Evolutionary conservation across 1,140 invertebrate species (phyloP).

Genomic region (Drosophila bifasciata): DNA sequence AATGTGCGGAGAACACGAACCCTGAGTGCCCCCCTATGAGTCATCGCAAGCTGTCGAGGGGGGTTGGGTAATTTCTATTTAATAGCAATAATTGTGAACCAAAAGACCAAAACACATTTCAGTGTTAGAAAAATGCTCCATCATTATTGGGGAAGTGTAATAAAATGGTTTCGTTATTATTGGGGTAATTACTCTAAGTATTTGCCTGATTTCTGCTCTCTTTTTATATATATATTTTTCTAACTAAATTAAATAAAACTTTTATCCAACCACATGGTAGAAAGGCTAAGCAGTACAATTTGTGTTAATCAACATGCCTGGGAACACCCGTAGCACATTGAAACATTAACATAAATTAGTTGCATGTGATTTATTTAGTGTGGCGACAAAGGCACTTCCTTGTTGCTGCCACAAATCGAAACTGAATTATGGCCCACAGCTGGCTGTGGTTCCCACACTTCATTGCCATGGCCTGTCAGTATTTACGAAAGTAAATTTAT

Average conservation of each 20-base stretch:
- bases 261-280: conserved; percentile 2
- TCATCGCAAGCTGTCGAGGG: conserved; percentile 47
- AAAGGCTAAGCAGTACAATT: conserved; percentile 37
- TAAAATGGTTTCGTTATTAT: too few species aligned
- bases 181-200: too few species aligned
- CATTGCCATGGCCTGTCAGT: conserved; percentile 18
- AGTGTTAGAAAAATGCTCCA: too few species aligned
- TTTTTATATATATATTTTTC: too few species aligned
- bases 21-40: conserved; percentile 20
- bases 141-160: too few species aligned
- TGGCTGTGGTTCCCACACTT: neutral
- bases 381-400: conserved; percentile 52
- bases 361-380: conserved; percentile 55
- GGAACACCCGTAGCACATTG: conserved; percentile 25
- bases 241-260: neutral
- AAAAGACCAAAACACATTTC: too few species aligned
- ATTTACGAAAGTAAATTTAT: conserved; percentile 15
- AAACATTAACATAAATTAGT: conserved; percentile 59
- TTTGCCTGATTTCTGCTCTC: too few species aligned
- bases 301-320: conserved; percentile 42
- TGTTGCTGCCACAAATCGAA: conserved; percentile 35
- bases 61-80: too few species aligned
- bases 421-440: conserved; percentile 34
- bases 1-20: conserved; percentile 53
- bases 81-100: too few species aligned